Base-by-base conservation (phyloP, 2,113 vertebrate species). In the Callipepla californica region DNA sequence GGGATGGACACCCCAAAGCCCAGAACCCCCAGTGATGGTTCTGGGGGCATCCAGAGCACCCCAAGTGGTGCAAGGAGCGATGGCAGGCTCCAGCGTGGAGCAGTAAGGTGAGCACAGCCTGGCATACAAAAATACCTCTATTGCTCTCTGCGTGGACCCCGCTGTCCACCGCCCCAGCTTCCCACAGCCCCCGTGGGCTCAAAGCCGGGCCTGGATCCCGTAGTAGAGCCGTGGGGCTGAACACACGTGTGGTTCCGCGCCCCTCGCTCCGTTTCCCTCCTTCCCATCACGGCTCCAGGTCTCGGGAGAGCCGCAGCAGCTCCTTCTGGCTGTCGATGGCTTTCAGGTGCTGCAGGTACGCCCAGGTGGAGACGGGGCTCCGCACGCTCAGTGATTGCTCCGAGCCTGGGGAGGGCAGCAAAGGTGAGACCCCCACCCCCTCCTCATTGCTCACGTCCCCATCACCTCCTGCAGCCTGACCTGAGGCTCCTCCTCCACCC, bases 271-370 rank as follows among this genome's bases (percentile, higher is more conserved):
- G 4, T 13, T 13, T 8, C 18, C 14, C 25, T 53, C 36, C 13
- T 8, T 8, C 32, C 9, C 9, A 3, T 97, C 97, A 98, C 7
- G 98, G 97, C 80, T 99, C 99, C 40, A 98, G 91, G 53, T 97
- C 97, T 21, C 98, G 98, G 6, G 99, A 99, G 19, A 99, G 98
- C 95, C 98, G 97, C 18, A 98, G 98, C 53, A 99, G 98, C 81
- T 97, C 98, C 92, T 98, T 98, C 97, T 99, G 99, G 96, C 98
- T 98, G 98, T 99, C 98, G 38, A 99, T 99, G 95, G 99, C 98
- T 73, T 97, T 98, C 88, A 99, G 97, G 97, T 98, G 98, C 97
- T 99, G 98, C 89, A 99, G 96, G 87, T 98, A 99, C 0, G 98
- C 98, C 65, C 98, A 97, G 94, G 98, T 97, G 72, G 97, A 98